These are phyloP conservation scores for Potamarius usumacintae DNA, from an alignment of 2,113 vertebrate species.

Conservation along the genomic window DNA sequence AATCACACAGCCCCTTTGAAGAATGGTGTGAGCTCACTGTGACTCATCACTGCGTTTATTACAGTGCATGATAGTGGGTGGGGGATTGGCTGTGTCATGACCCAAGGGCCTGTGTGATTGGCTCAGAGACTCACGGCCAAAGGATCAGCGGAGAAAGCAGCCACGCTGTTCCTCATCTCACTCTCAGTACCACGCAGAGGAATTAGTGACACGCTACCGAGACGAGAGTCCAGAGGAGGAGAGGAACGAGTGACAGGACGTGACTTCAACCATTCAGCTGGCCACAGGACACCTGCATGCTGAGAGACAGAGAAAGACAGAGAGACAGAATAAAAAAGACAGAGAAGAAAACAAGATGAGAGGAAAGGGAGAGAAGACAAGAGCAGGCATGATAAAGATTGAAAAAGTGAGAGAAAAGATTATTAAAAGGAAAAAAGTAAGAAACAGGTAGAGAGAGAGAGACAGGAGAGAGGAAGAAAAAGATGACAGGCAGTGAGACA, in stretches of 20 bases:
- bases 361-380: background rate
- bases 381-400: too few relatives aligned
- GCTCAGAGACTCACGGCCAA: constrained; percentile 83
- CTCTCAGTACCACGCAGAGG: constrained; percentile 90
- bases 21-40: background rate
- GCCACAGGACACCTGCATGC: constrained; percentile 84
- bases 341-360: background rate
- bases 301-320: constrained; percentile 43
- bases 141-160: constrained; percentile 83
- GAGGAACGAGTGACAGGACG: constrained; percentile 62
- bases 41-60: background rate
- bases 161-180: constrained; percentile 94
- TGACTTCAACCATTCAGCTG: constrained; percentile 72
- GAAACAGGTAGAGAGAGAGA: background rate
- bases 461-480: too few relatives aligned
- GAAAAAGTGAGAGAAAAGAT: too few relatives aligned
- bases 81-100: constrained; percentile 48
- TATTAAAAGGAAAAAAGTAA: background rate
- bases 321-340: background rate
- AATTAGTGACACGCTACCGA: constrained; percentile 89
- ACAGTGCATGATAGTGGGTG: background rate
- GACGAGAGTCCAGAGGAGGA: constrained; percentile 72
- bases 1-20: constrained; percentile 42
- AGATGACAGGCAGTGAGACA: too few relatives aligned
- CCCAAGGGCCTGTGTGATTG: constrained; percentile 66